phyloP scores from a whole-genome alignment of 2,888 invertebrate genomes.

The Drosophila meridionalis region DNA sequence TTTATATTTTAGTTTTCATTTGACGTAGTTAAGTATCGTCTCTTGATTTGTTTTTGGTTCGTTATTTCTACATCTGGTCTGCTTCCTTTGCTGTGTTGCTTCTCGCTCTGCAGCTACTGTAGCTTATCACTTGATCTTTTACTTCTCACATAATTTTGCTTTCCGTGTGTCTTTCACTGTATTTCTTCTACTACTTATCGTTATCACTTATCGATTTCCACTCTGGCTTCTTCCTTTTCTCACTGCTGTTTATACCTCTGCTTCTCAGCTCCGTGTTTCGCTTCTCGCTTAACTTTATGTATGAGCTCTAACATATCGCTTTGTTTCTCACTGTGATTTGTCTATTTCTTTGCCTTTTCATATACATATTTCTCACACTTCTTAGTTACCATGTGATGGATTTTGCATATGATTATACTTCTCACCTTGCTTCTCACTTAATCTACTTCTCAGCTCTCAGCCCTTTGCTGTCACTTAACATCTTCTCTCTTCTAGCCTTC shows the following conservation, averaged over 20 bases:
- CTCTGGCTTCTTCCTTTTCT: neutral
- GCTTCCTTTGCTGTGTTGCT: neutral
- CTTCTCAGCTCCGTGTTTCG: neutral
- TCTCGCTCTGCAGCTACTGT: neutral
- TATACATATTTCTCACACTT: neutral
- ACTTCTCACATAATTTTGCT: neutral
- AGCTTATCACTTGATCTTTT: neutral
- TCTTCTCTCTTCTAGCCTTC: neutral
- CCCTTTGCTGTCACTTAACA: neutral
- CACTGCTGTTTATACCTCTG: no score
- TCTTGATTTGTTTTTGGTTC: neutral
- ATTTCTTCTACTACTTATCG: neutral
- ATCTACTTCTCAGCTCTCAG: neutral
- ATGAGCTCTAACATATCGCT: neutral
- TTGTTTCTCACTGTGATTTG: neutral
- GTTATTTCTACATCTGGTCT: no score
- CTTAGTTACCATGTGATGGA: neutral
- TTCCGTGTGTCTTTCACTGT: neutral
- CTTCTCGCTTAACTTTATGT: neutral
- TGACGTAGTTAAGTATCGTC: neutral
- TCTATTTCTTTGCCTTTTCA: neutral
- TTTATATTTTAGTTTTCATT: neutral
- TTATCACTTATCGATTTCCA: neutral
- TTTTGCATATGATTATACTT: neutral
- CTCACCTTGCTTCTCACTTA: neutral